Evolutionary conservation across 2,113 vertebrate genomes (phyloP).

Genomic region (Trogon surrucura): DNA sequence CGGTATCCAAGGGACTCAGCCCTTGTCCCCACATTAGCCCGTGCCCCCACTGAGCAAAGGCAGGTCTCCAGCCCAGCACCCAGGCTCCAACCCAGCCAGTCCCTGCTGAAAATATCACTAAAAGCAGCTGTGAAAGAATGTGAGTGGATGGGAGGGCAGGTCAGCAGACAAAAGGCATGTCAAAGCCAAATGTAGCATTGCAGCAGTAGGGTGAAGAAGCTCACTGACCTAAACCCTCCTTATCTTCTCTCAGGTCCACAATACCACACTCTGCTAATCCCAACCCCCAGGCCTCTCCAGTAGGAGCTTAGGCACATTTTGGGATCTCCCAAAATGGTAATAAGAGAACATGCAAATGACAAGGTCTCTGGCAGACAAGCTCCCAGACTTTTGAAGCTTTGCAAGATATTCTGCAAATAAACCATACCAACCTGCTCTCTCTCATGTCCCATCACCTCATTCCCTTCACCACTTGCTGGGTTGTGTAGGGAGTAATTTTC

Average conservation of each 20-base stretch:
- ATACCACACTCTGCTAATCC: neutral
- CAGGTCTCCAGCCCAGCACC: neutral
- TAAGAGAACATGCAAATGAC: neutral
- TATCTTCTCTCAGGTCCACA: neutral
- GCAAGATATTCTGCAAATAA: neutral
- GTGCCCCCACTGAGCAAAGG: neutral
- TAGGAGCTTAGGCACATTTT: neutral
- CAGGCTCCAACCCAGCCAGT: neutral
- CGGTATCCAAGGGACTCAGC: fast-evolving
- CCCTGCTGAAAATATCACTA: neutral
- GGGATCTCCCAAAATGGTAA: neutral
- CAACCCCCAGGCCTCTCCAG: neutral
- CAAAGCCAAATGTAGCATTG: neutral
- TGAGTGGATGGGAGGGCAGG: neutral
- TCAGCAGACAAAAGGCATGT: neutral
- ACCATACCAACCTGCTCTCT: neutral
- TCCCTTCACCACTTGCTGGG: neutral
- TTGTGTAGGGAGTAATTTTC: neutral
- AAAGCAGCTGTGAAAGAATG: fast-evolving
- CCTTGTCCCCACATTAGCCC: neutral
- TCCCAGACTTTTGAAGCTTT: neutral
- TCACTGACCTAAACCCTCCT: neutral
- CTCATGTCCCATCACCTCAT: neutral
- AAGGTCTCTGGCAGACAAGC: neutral
- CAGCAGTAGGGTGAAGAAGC: neutral